These are phyloP conservation scores for Cyanocitta stelleri DNA, from an alignment of 2,113 vertebrate genomes.

Conservation along the genomic window DNA sequence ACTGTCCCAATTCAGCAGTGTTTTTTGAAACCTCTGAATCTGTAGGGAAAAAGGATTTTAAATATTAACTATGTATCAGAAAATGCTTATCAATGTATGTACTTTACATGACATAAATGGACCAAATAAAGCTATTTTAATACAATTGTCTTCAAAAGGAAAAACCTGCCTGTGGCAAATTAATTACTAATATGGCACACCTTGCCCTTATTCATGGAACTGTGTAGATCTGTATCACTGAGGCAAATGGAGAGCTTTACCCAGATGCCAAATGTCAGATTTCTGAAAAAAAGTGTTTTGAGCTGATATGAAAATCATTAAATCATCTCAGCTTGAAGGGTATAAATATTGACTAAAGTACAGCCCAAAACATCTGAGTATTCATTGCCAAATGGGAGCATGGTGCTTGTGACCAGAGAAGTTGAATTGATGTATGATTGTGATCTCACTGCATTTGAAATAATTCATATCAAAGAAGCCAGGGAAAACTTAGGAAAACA, in stretches of 20 bases:
- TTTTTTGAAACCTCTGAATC: neutral
- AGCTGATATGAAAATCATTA: neutral
- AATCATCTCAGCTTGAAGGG: neutral
- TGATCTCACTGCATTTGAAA: neutral
- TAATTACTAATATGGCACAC: neutral
- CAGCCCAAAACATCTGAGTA: neutral
- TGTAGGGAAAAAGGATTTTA: neutral
- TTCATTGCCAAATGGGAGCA: neutral
- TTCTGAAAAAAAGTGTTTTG: neutral
- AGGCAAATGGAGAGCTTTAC: neutral
- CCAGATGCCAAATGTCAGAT: neutral
- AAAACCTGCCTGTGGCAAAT: neutral
- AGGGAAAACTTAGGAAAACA: neutral
- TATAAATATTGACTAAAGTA: neutral
- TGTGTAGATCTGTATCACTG: too few relatives aligned
- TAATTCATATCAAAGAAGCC: neutral
- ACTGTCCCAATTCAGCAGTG: neutral
- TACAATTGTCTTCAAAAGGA: neutral
- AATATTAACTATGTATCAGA: neutral
- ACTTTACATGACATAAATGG: neutral
- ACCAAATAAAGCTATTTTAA: neutral
- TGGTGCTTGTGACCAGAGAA: neutral
- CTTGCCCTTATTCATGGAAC: too few relatives aligned
- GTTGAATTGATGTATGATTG: neutral
- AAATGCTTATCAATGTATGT: neutral